Evolutionary conservation across 2,113 vertebrate genomes (phyloP).

Genomic region (Regulus satrapa): DNA sequence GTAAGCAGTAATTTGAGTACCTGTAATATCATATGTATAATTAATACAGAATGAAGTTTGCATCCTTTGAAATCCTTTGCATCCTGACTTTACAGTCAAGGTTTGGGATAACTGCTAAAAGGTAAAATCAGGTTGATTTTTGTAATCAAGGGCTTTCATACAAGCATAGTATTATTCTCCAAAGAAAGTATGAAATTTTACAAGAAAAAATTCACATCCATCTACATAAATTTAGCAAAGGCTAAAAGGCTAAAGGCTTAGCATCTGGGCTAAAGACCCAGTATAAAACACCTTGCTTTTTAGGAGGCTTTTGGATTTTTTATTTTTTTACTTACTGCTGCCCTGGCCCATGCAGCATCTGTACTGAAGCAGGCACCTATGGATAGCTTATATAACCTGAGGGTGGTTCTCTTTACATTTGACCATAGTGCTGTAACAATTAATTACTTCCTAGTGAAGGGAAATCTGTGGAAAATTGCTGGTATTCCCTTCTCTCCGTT

Average conservation of each 20-base stretch:
- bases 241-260: no score
- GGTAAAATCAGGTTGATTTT: background rate
- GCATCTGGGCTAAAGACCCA: background rate
- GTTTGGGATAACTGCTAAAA: background rate
- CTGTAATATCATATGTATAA: background rate
- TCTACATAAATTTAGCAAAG: no score
- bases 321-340: background rate
- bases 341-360: fast-evolving
- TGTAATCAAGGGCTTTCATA: background rate
- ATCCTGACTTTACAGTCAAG: background rate
- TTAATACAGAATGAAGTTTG: background rate
- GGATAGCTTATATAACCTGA: background rate
- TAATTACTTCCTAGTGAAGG: background rate
- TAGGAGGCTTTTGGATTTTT: background rate
- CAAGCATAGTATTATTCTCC: background rate
- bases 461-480: background rate
- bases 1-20: background rate
- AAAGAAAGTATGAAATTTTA: background rate
- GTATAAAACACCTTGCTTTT: background rate
- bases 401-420: background rate
- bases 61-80: background rate
- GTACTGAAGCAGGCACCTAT: background rate
- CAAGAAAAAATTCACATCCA: background rate
- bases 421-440: background rate
- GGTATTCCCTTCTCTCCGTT: background rate